A percentile compares a stretch with the other conserved stretches of the same genome.
phyloP scores from a whole-genome alignment of 2,888 invertebrate genomes.

The Carcina quercana region DNA sequence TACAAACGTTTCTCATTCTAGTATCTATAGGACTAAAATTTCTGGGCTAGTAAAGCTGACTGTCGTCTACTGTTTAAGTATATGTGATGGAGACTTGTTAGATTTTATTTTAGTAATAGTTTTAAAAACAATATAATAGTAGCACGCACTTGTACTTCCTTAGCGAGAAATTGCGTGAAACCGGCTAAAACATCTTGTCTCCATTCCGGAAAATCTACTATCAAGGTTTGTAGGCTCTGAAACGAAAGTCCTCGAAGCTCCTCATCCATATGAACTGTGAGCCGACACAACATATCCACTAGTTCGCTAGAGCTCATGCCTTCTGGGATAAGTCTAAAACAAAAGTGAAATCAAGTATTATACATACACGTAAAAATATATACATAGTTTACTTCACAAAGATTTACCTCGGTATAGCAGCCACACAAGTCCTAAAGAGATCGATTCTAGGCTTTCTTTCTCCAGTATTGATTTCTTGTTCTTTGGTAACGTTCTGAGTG shows the following conservation, averaged over 20 bases:
- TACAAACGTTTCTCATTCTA: too few species aligned
- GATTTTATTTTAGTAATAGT: neutral
- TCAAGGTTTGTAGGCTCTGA: constrained; percentile 95
- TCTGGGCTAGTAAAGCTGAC: too few species aligned
- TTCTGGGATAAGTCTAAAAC: constrained; percentile 90
- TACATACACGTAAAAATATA: neutral
- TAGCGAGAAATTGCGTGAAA: constrained; percentile 94
- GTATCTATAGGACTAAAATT: too few species aligned
- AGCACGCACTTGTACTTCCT: constrained; percentile 82
- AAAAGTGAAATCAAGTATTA: neutral
- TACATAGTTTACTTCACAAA: neutral
- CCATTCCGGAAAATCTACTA: constrained; percentile 98
- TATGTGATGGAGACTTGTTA: too few species aligned
- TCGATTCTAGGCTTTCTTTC: constrained; percentile 99
- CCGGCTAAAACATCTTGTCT: constrained; percentile 95
- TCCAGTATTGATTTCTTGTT: constrained; percentile 94
- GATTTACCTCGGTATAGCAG: constrained; percentile 88
- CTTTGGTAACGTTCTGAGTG: constrained; percentile 96
- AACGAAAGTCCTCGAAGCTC: constrained; percentile 95
- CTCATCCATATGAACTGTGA: constrained; percentile 99
- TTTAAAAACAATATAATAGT: neutral
- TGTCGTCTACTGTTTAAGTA: too few species aligned
- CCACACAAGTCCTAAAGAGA: constrained; percentile 97
- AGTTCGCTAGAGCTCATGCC: constrained; percentile 96
- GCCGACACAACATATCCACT: constrained; percentile 92